These are phyloP conservation scores for Melieria omissa DNA, from an alignment of 2,888 invertebrate genomes.

Conservation along the genomic window DNA sequence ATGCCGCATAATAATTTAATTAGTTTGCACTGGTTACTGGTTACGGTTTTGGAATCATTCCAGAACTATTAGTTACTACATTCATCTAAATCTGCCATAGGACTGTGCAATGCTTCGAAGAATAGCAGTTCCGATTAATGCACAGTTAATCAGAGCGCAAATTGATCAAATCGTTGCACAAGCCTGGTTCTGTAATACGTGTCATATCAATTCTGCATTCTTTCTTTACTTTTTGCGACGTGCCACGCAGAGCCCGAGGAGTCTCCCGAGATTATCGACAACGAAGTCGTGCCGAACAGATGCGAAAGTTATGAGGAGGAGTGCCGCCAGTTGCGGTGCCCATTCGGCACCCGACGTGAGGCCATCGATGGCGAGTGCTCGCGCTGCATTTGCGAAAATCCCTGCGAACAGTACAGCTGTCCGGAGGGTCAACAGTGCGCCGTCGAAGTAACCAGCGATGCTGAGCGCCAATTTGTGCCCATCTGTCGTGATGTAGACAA, in stretches of 20 bases:
- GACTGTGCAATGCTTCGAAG: too few relatives aligned
- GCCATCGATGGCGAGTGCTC: constrained; percentile 74
- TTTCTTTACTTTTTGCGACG: not conserved
- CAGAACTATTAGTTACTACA: too few relatives aligned
- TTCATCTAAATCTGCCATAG: too few relatives aligned
- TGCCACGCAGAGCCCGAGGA: constrained; percentile 1
- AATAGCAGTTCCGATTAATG: too few relatives aligned
- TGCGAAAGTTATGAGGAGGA: constrained; percentile 73
- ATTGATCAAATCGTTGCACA: too few relatives aligned
- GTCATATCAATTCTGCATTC: not conserved
- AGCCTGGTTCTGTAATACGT: too few relatives aligned
- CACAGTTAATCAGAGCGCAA: too few relatives aligned
- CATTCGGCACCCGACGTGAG: constrained; percentile 76
- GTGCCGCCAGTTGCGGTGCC: constrained; percentile 75
- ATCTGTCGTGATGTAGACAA: constrained; percentile 70
- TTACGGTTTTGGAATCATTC: not conserved
- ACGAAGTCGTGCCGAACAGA: constrained; percentile 62
- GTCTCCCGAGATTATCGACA: constrained; percentile 13
- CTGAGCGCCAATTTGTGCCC: constrained; percentile 57
- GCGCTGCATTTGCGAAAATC: constrained; percentile 80
- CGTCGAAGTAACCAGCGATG: constrained; percentile 68
- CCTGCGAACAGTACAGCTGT: constrained; percentile 75
- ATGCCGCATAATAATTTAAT: not conserved
- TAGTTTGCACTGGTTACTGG: constrained; percentile 28
- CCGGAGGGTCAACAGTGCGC: constrained; percentile 76